phyloP scores from a whole-genome alignment of 2,113 vertebrate genomes.

The Nibea albiflora region DNA sequence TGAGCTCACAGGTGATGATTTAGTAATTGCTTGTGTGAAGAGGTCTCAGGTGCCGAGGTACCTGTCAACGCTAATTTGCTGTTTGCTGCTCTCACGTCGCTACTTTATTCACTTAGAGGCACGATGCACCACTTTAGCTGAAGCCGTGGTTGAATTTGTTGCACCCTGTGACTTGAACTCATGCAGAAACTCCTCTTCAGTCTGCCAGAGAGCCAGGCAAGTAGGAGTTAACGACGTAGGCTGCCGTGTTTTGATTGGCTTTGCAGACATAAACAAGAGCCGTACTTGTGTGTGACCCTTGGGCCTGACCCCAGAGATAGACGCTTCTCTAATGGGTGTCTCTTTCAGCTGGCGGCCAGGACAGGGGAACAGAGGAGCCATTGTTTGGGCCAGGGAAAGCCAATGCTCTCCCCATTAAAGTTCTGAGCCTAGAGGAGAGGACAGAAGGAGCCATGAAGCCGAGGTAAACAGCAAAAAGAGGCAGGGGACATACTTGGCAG shows the following conservation, averaged over 20 bases:
- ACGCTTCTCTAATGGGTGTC: slow-evolving; percentile 86
- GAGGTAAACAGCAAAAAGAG: slow-evolving; percentile 52
- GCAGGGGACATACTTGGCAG: slow-evolving; percentile 43
- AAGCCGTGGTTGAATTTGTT: slow-evolving; percentile 36
- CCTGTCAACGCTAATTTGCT: slow-evolving; percentile 53
- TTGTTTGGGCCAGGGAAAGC: slow-evolving; percentile 81
- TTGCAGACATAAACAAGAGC: slow-evolving; percentile 86
- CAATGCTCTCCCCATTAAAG: slow-evolving; percentile 79
- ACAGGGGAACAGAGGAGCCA: slow-evolving; percentile 81
- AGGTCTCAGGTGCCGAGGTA: slow-evolving; percentile 55
- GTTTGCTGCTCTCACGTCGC: slow-evolving; percentile 34
- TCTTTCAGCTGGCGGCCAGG: slow-evolving; percentile 81
- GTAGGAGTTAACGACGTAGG: slow-evolving; percentile 77
- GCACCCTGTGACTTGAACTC: slow-evolving; percentile 30
- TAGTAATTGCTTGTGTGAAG: slow-evolving; percentile 52
- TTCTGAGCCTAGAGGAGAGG: slow-evolving; percentile 65
- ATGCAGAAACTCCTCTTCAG: slow-evolving; percentile 43
- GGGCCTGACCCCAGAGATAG: slow-evolving; percentile 85
- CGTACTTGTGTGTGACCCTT: slow-evolving; percentile 82
- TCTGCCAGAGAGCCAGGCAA: slow-evolving; percentile 43
- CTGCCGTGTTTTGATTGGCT: slow-evolving; percentile 84
- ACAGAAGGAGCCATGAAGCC: slow-evolving; percentile 27
- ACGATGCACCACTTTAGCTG: slow-evolving; percentile 30
- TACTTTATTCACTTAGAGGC: slow-evolving; percentile 50
- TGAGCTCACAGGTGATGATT: slow-evolving; percentile 56